Evolutionary conservation across 2,888 invertebrate species (phyloP).

Genomic region (Orthonychiurus folsomi): DNA sequence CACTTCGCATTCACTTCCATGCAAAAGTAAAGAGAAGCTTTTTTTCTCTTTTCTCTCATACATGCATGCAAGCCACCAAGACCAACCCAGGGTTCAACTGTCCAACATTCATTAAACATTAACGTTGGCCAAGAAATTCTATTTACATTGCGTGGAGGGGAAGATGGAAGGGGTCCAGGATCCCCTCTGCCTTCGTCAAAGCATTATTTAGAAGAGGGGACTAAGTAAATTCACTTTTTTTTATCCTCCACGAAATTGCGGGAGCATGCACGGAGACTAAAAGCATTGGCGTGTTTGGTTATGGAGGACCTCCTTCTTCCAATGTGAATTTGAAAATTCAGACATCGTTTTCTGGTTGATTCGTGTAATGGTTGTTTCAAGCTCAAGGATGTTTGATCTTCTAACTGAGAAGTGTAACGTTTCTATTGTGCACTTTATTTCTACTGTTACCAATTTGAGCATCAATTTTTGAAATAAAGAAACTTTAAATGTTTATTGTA

Average conservation of each 20-base stretch:
- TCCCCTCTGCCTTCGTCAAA: neutral
- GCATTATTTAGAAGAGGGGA: neutral
- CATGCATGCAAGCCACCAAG: neutral
- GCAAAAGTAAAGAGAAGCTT: slow-evolving; percentile 1
- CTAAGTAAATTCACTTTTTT: neutral
- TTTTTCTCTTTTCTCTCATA: neutral
- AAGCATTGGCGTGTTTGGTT: too few species aligned
- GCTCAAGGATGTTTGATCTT: too few species aligned
- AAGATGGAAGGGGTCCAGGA: neutral
- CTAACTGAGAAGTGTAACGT: too few species aligned
- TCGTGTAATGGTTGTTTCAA: too few species aligned
- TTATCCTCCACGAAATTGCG: neutral
- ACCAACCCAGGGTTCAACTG: neutral
- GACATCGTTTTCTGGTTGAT: too few species aligned
- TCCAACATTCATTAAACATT: slow-evolving; percentile 1
- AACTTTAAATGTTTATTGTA: too few species aligned
- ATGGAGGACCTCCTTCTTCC: too few species aligned
- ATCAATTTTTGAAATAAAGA: too few species aligned
- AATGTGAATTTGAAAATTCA: too few species aligned
- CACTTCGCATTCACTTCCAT: neutral
- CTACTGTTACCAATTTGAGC: too few species aligned
- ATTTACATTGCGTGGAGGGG: neutral
- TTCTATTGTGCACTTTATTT: too few species aligned
- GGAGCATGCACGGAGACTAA: neutral
- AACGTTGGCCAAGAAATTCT: neutral